These are phyloP conservation scores for Aleiodes sp. DNA, from an alignment of 1,140 invertebrate genomes.

Conservation along the genomic window DNA sequence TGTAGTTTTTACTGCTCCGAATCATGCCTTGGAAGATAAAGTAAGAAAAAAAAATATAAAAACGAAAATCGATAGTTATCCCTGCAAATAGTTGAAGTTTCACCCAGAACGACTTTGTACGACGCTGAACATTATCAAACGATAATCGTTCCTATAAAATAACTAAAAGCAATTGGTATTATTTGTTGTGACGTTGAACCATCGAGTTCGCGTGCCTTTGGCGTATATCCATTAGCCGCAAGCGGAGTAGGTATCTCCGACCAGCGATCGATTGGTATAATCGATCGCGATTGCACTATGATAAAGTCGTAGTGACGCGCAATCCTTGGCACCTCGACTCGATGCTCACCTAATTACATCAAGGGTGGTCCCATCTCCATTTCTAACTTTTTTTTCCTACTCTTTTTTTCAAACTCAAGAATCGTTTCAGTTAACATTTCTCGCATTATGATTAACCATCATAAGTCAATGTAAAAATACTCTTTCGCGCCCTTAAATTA, in stretches of 20 bases:
- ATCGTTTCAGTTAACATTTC: neutral
- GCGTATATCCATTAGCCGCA: slow-evolving; percentile 8
- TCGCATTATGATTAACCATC: slow-evolving; percentile 25
- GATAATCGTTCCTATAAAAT: neutral
- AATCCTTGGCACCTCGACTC: slow-evolving; percentile 10
- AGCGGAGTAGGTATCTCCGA: slow-evolving; percentile 5
- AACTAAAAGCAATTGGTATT: neutral
- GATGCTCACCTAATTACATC: slow-evolving; percentile 23
- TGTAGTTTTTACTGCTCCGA: too few species aligned
- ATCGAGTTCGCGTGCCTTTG: slow-evolving; percentile 4
- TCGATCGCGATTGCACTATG: slow-evolving; percentile 24
- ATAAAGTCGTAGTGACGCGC: slow-evolving; percentile 15
- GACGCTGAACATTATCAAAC: too few species aligned
- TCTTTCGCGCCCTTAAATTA: neutral
- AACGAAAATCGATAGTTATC: too few species aligned
- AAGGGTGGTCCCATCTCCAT: slow-evolving; percentile 1
- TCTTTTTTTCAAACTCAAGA: neutral
- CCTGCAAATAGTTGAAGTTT: too few species aligned
- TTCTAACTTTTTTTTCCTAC: neutral
- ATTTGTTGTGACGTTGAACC: slow-evolving; percentile 2
- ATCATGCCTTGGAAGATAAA: too few species aligned
- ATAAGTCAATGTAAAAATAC: neutral
- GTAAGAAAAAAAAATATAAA: too few species aligned
- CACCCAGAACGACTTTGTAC: too few species aligned
- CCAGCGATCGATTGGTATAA: slow-evolving; percentile 24